Evolutionary conservation across 1,140 invertebrate genomes (phyloP).

Genomic region (Acyrthosiphon pisum): DNA sequence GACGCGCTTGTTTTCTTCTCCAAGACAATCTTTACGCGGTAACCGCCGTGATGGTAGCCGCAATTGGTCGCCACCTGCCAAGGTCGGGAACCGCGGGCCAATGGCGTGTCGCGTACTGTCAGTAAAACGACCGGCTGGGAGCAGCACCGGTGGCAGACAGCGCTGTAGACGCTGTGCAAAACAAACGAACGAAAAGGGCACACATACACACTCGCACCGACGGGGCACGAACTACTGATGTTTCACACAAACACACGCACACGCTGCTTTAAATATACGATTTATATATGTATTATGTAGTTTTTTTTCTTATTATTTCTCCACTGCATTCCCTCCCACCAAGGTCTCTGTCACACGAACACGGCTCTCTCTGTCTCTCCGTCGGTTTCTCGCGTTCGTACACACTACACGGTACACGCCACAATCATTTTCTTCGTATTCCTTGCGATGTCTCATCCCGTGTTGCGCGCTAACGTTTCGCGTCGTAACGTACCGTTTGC

Average conservation of each 20-base stretch:
- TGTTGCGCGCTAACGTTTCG: slow-evolving; percentile 27
- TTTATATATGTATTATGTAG: slow-evolving; percentile 5
- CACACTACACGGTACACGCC: background rate
- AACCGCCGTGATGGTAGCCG: background rate
- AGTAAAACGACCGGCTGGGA: background rate
- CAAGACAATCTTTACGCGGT: background rate
- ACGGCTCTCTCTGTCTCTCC: background rate
- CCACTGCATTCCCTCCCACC: background rate
- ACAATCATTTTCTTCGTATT: slow-evolving; percentile 27
- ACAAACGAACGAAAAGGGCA: slow-evolving; percentile 6
- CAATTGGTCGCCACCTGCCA: background rate
- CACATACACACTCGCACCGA: background rate
- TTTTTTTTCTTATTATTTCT: background rate
- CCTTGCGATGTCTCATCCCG: slow-evolving; percentile 33
- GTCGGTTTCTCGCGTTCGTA: background rate
- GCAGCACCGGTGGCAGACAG: background rate
- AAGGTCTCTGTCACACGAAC: background rate
- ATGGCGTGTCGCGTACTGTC: background rate
- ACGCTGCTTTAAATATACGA: background rate
- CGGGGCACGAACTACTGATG: background rate
- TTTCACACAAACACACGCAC: background rate
- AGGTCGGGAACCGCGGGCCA: background rate
- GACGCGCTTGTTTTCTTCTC: slow-evolving; percentile 24
- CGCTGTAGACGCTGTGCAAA: background rate
- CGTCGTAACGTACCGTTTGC: slow-evolving; percentile 35